phyloP scores from a whole-genome alignment of 2,888 invertebrate genomes.

The Siphlonurus alternatus region DNA sequence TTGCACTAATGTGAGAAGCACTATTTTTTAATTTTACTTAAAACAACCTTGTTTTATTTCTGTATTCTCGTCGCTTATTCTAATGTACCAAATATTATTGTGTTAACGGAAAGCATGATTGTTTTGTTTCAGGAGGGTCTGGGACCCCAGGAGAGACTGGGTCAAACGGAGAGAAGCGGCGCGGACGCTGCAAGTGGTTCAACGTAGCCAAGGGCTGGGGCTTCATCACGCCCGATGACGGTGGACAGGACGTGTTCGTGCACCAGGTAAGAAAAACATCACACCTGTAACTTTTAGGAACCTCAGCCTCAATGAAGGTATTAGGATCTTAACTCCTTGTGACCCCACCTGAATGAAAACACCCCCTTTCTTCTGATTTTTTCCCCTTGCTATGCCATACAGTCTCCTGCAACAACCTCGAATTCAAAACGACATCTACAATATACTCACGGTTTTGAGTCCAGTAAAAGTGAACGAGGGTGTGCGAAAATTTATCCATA shows the following conservation, averaged over 20 bases:
- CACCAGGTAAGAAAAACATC: conserved; percentile 77
- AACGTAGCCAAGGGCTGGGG: conserved; percentile 93
- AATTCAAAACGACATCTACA: too few species aligned
- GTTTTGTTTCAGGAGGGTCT: not conserved
- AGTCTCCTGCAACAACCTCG: too few species aligned
- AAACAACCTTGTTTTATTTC: not conserved
- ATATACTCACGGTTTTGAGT: too few species aligned
- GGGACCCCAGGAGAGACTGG: conserved; percentile 1
- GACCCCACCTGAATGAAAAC: too few species aligned
- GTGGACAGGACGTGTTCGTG: conserved; percentile 81
- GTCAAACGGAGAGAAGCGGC: conserved; percentile 40
- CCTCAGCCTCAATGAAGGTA: too few species aligned
- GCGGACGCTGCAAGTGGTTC: conserved; percentile 87
- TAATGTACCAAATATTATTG: not conserved
- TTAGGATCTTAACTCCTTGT: too few species aligned
- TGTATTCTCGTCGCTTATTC: not conserved
- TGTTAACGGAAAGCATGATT: not conserved
- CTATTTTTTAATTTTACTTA: too few species aligned
- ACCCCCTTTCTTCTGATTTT: too few species aligned
- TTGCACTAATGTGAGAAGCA: too few species aligned
- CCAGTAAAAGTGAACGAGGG: too few species aligned
- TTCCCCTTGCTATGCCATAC: too few species aligned
- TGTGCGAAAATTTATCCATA: too few species aligned
- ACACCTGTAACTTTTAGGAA: not conserved
- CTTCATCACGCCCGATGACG: conserved; percentile 80